Percentiles rank a stretch among this genome's conserved stretches.
phyloP scores from a whole-genome alignment of 2,797 vertebrate genomes.

The Triplophysa bombifrons region DNA sequence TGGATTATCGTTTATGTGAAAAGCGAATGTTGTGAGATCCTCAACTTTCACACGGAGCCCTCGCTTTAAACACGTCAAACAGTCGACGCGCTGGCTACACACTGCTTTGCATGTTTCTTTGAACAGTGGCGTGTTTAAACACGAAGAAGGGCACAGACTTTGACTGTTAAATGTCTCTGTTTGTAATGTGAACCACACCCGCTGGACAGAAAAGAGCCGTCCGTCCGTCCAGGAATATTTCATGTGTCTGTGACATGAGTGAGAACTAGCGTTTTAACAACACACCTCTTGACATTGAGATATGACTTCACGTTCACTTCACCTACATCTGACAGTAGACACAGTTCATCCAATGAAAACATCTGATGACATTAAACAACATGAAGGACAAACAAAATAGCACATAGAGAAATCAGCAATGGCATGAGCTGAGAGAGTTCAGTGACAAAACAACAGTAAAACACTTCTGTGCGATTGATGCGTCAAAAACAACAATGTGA shows the following conservation, averaged over 20 bases:
- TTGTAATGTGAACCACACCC: constrained; percentile 60
- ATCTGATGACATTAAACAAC: no score
- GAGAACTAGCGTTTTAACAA: neutral
- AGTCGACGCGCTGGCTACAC: constrained; percentile 39
- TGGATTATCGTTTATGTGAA: neutral
- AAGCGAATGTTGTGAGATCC: neutral
- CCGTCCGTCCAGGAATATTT: neutral
- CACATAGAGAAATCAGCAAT: no score
- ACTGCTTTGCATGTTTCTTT: constrained; percentile 63
- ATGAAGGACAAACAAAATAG: no score
- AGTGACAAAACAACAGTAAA: no score
- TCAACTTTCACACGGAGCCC: constrained; percentile 14
- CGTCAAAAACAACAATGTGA: no score
- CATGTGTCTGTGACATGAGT: neutral
- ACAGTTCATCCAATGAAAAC: no score
- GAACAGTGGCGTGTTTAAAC: constrained; percentile 56
- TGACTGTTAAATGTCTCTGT: constrained; percentile 65
- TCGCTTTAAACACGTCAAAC: constrained; percentile 38
- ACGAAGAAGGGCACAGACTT: constrained; percentile 53
- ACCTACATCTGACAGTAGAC: no score
- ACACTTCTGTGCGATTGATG: no score
- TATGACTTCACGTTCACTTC: neutral
- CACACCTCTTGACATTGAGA: neutral
- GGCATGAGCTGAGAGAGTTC: no score
- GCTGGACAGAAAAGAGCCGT: constrained; percentile 16